Evolutionary conservation across 2,888 invertebrate genomes (phyloP).

Genomic region (Diplolepis rosae): DNA sequence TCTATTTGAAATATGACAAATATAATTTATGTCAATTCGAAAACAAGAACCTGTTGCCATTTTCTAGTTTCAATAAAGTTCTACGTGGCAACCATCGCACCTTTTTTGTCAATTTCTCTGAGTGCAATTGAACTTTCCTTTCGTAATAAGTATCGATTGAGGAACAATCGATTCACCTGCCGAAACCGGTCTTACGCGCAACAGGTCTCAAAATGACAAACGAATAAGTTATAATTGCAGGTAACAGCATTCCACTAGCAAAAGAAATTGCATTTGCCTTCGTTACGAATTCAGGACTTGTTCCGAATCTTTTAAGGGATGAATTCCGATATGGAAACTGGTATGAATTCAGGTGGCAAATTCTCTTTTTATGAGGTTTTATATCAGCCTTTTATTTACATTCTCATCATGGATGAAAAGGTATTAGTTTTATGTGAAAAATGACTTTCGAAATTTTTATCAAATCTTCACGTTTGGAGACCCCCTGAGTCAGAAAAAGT

Average conservation of each 20-base stretch:
- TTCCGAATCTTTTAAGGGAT: conserved; percentile 26
- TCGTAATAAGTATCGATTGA: conserved; percentile 17
- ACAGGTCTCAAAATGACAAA: conserved; percentile 24
- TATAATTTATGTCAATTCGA: not conserved
- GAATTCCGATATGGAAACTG: conserved; percentile 25
- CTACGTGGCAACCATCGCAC: not conserved
- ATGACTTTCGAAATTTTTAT: too few relatives aligned
- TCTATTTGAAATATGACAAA: not conserved
- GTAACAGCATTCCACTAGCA: conserved; percentile 3
- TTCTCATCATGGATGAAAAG: too few relatives aligned
- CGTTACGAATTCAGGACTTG: conserved; percentile 26
- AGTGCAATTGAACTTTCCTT: conserved; percentile 6
- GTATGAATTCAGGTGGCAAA: conserved; percentile 22
- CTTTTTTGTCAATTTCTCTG: conserved; percentile 5
- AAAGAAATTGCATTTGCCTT: conserved; percentile 4
- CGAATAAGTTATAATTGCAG: conserved; percentile 1
- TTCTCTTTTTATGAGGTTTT: conserved; percentile 10
- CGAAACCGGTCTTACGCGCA: conserved; percentile 25
- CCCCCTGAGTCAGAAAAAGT: too few relatives aligned
- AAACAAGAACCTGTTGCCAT: not conserved
- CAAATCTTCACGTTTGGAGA: too few relatives aligned
- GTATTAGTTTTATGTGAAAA: too few relatives aligned
- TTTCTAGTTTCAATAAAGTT: not conserved
- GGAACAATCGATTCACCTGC: conserved; percentile 29
- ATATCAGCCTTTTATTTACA: conserved; percentile 6